Conservation (phyloP, 2,888 invertebrate species). For the Siphonodentalium dalli region DNA sequence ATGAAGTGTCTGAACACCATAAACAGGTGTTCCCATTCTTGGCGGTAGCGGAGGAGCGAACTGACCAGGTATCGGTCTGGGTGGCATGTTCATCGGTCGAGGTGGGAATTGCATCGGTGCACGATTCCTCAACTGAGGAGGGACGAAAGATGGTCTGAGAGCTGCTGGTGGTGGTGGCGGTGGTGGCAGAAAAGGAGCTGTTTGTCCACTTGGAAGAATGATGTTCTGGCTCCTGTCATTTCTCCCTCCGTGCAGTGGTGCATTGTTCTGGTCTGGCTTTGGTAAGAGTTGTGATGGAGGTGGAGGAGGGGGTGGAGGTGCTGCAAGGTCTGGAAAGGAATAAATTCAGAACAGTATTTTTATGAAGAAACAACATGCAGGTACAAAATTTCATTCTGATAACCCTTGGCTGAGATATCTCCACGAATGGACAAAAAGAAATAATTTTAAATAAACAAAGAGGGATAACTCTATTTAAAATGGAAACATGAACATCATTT, state of each 20-base stretch:
- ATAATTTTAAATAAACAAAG: no score
- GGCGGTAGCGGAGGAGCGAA: slow-evolving; percentile 26
- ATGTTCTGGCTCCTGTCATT: slow-evolving; percentile 13
- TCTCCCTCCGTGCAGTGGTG: no score
- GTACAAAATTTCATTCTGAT: not conserved
- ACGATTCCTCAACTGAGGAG: slow-evolving; percentile 61
- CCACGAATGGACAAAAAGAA: no score
- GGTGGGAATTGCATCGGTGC: slow-evolving; percentile 66
- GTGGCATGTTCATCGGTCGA: slow-evolving; percentile 33
- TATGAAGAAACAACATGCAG: slow-evolving; percentile 6
- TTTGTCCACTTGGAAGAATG: slow-evolving; percentile 16
- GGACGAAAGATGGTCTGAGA: slow-evolving; percentile 39
- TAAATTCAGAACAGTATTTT: slow-evolving; percentile 33
- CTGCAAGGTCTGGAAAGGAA: slow-evolving; percentile 32
- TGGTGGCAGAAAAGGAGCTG: slow-evolving; percentile 16
- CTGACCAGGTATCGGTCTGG: slow-evolving; percentile 30
- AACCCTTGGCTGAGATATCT: no score
- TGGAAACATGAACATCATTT: no score
- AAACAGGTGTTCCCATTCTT: slow-evolving; percentile 13
- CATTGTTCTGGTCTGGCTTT: slow-evolving; percentile 12
- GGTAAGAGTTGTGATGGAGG: slow-evolving; percentile 20
- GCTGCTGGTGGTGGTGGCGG: slow-evolving; percentile 34
- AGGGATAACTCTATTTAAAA: no score
- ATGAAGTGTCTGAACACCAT: not conserved
- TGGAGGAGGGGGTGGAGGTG: slow-evolving; percentile 54